Percentiles rank a stretch among this genome's conserved stretches.
Evolutionary conservation across 2,113 vertebrate species (phyloP).

Genomic region (Morone saxatilis): DNA sequence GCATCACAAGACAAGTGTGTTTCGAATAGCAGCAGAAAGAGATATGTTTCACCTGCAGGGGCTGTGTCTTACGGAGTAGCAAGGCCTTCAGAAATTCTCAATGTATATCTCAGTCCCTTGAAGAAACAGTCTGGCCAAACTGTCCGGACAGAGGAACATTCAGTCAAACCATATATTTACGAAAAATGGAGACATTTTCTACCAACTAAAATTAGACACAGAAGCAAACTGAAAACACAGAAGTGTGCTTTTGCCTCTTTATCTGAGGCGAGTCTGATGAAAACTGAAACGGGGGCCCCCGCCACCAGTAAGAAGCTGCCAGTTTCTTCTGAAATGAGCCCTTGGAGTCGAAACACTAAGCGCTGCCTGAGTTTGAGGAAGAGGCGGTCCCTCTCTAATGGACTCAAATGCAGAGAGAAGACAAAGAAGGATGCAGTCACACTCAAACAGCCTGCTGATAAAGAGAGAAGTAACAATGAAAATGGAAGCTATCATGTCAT

Average conservation of each 20-base stretch:
- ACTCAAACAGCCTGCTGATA: neutral
- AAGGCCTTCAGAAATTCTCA: constrained; percentile 64
- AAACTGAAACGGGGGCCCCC: rapidly evolving
- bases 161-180: constrained; percentile 50
- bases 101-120: constrained; percentile 36
- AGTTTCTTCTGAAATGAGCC: neutral
- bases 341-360: neutral
- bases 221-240: constrained; percentile 3
- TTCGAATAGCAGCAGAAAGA: neutral
- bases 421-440: rapidly evolving
- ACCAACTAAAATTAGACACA: neutral
- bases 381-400: neutral
- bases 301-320: neutral
- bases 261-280: neutral
- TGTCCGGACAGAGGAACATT: neutral
- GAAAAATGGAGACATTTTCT: constrained; percentile 63
- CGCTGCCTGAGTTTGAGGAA: neutral
- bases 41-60: neutral
- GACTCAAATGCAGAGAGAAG: neutral
- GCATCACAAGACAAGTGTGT: neutral
- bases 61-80: neutral
- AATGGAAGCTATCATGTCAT: neutral
- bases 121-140: neutral
- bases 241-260: neutral
- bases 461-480: neutral